These are phyloP conservation scores for Eristalis tenax DNA, from an alignment of 2,888 invertebrate species.

Conservation along the genomic window DNA sequence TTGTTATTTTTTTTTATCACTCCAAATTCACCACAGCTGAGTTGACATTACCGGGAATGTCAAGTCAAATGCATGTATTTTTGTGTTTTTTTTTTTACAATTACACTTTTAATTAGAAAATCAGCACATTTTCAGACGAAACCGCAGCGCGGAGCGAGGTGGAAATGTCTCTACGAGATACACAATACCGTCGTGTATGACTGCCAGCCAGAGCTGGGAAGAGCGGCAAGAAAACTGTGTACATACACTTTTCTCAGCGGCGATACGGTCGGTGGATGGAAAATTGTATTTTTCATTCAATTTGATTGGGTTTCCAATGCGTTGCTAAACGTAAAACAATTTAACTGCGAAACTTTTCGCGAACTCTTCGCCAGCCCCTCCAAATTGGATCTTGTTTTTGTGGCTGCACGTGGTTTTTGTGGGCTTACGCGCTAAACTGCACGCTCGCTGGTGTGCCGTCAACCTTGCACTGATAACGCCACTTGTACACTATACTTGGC, in stretches of 20 bases:
- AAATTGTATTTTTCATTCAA: slow-evolving; percentile 1
- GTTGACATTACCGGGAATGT: slow-evolving; percentile 11
- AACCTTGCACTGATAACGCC: slow-evolving; percentile 42
- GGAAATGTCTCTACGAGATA: neutral
- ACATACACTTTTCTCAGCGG: neutral
- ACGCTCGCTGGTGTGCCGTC: neutral
- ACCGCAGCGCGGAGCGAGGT: neutral
- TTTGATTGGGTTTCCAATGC: slow-evolving; percentile 7
- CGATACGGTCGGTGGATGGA: neutral
- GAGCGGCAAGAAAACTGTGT: neutral
- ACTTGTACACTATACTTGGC: slow-evolving; percentile 19
- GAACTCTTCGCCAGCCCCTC: no score
- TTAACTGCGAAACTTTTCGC: neutral
- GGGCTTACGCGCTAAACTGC: neutral
- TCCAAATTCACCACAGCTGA: slow-evolving; percentile 43
- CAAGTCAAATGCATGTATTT: slow-evolving; percentile 6
- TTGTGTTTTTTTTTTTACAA: slow-evolving; percentile 17
- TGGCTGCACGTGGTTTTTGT: neutral
- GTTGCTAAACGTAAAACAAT: slow-evolving; percentile 35
- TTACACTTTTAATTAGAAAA: slow-evolving; percentile 17
- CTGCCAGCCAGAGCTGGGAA: neutral
- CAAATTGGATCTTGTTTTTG: neutral
- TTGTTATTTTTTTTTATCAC: neutral
- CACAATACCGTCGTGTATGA: neutral
- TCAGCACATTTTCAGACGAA: neutral